Conservation (phyloP, 2,797 vertebrate genomes). For the Epinephelus coioides region DNA sequence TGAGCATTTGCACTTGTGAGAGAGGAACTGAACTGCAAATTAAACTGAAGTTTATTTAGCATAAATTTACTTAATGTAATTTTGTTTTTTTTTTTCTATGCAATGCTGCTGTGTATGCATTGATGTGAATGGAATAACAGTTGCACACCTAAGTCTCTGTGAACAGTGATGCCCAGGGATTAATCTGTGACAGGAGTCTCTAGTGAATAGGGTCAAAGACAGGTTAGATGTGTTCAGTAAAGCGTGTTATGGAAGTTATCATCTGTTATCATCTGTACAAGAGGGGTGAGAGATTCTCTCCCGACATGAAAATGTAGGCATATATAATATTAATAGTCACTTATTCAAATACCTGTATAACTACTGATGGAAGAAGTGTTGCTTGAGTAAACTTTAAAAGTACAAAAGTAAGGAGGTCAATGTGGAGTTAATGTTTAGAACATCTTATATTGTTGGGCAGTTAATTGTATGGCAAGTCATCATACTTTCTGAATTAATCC, state of each 20-base stretch:
- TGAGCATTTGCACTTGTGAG: not conserved
- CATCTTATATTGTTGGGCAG: not conserved
- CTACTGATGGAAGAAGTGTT: not conserved
- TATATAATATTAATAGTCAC: too few relatives aligned
- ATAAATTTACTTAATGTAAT: not conserved
- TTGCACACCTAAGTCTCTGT: not conserved
- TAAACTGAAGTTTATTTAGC: not conserved
- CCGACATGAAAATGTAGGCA: not conserved
- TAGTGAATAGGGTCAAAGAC: not conserved
- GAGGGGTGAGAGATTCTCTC: not conserved
- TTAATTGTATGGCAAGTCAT: not conserved
- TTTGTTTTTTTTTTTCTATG: too few relatives aligned
- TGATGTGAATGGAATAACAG: not conserved
- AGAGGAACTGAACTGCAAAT: not conserved
- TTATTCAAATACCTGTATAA: not conserved
- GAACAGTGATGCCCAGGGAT: not conserved
- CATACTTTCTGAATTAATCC: not conserved
- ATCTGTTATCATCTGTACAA: not conserved
- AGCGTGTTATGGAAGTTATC: not conserved
- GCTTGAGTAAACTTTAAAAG: not conserved
- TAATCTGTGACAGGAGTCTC: conserved; percentile 14
- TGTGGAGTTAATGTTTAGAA: not conserved
- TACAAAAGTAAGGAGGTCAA: not conserved
- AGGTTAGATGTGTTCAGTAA: not conserved
- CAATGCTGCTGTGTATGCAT: not conserved